Evolutionary conservation across 2,888 invertebrate species (phyloP).

Genomic region (Sinohyriopsis cumingii): DNA sequence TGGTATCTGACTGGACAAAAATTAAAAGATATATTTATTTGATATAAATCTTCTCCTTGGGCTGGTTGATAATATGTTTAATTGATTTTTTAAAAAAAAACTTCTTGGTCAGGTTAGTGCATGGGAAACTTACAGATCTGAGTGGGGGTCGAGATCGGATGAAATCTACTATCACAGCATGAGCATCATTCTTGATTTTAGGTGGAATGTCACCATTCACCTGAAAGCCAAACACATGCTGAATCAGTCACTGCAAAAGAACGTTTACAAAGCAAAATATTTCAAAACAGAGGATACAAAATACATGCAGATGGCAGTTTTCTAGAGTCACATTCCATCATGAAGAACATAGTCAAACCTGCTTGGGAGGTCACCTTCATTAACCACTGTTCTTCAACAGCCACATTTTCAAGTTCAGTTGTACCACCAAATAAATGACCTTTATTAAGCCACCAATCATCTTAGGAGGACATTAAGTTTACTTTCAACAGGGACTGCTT

Average conservation of each 20-base stretch:
- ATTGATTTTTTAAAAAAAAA: too few species aligned
- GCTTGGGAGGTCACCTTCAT: too few species aligned
- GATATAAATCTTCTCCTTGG: too few species aligned
- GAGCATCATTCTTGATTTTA: slow-evolving; percentile 92
- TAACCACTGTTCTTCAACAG: too few species aligned
- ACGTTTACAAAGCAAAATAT: not conserved
- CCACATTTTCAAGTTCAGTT: too few species aligned
- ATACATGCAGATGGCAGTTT: slow-evolving; percentile 5
- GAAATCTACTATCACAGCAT: slow-evolving; percentile 95
- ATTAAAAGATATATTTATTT: too few species aligned
- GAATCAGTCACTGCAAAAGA: not conserved
- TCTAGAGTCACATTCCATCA: too few species aligned
- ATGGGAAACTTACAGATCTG: slow-evolving; percentile 79
- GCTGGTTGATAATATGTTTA: too few species aligned
- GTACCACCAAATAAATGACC: too few species aligned
- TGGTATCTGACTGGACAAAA: too few species aligned
- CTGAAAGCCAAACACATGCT: slow-evolving; percentile 55
- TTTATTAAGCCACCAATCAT: not conserved
- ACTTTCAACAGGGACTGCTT: not conserved
- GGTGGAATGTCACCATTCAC: slow-evolving; percentile 85
- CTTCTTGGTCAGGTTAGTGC: too few species aligned
- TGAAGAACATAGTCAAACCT: not conserved
- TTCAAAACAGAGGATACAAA: not conserved
- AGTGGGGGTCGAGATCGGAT: slow-evolving; percentile 95
- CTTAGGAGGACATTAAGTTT: not conserved